Evolutionary conservation across 2,888 invertebrate species (phyloP).

Genomic region (Hesperia comma): DNA sequence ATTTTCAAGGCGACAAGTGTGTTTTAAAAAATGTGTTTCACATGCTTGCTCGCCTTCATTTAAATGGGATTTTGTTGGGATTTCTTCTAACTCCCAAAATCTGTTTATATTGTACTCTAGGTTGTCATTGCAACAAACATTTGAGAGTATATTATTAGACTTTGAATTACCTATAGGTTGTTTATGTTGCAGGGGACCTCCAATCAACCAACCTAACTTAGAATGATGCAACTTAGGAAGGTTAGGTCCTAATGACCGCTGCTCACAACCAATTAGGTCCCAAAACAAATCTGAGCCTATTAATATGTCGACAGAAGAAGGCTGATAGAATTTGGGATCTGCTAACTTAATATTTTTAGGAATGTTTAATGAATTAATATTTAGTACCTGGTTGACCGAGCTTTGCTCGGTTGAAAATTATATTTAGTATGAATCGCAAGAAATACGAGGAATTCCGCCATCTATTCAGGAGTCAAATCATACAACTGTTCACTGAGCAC

Average conservation of each 20-base stretch:
- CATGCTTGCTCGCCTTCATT: slow-evolving; percentile 29
- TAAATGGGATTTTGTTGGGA: neutral
- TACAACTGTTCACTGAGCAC: too few species aligned
- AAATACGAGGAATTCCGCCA: too few species aligned
- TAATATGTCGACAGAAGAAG: slow-evolving; percentile 35
- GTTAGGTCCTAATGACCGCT: slow-evolving; percentile 29
- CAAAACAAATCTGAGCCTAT: slow-evolving; percentile 41
- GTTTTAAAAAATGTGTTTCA: slow-evolving; percentile 33
- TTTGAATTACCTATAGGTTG: neutral
- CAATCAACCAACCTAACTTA: slow-evolving; percentile 39
- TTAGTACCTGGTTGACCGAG: too few species aligned
- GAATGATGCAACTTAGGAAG: slow-evolving; percentile 36
- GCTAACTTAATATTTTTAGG: slow-evolving; percentile 32
- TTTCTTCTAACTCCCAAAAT: slow-evolving; percentile 19
- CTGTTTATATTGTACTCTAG: neutral
- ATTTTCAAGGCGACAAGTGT: slow-evolving; percentile 26
- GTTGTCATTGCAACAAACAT: neutral
- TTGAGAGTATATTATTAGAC: neutral
- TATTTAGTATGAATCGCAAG: too few species aligned
- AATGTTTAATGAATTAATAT: slow-evolving; percentile 5
- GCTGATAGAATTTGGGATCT: slow-evolving; percentile 39
- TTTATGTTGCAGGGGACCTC: slow-evolving; percentile 10
- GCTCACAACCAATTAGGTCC: slow-evolving; percentile 35
- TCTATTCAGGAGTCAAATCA: too few species aligned
- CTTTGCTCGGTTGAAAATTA: too few species aligned